phyloP scores from a whole-genome alignment of 2,888 invertebrate genomes.

The Boloria euphrosyne region DNA sequence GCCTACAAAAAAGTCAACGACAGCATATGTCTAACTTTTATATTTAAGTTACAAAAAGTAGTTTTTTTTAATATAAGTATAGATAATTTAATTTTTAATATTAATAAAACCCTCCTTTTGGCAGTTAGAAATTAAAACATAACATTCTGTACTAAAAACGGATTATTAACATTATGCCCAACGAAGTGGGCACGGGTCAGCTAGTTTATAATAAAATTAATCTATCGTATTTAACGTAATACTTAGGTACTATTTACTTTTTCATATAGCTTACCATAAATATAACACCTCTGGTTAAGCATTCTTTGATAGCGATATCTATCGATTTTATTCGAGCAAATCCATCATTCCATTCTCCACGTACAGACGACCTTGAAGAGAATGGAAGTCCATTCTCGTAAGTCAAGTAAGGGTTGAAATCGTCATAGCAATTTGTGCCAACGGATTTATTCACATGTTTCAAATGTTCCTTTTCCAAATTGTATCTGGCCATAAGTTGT shows the following conservation, averaged over 20 bases:
- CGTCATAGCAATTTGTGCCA: slow-evolving; percentile 47
- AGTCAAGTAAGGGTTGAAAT: slow-evolving; percentile 62
- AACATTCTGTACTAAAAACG: no score
- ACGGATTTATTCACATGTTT: slow-evolving; percentile 40
- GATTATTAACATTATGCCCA: no score
- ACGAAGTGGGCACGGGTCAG: no score
- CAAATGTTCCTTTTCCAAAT: slow-evolving; percentile 63
- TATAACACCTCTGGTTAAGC: slow-evolving; percentile 64
- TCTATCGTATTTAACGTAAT: neutral
- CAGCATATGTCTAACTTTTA: no score
- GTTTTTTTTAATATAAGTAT: no score
- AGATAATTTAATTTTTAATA: no score
- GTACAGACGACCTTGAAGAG: slow-evolving; percentile 56
- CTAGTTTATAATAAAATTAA: no score
- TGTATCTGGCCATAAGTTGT: slow-evolving; percentile 63
- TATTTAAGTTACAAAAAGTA: no score
- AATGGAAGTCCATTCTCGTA: slow-evolving; percentile 72
- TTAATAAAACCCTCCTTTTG: no score
- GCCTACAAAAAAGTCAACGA: no score
- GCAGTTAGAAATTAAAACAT: no score
- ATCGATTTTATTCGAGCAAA: slow-evolving; percentile 59
- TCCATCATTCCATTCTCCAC: slow-evolving; percentile 54
- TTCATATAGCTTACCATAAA: slow-evolving; percentile 57
- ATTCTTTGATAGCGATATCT: slow-evolving; percentile 69
- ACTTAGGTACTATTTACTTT: neutral